These are phyloP conservation scores for Alfaro cultratus DNA, from an alignment of 2,797 vertebrate species.

Conservation along the genomic window DNA sequence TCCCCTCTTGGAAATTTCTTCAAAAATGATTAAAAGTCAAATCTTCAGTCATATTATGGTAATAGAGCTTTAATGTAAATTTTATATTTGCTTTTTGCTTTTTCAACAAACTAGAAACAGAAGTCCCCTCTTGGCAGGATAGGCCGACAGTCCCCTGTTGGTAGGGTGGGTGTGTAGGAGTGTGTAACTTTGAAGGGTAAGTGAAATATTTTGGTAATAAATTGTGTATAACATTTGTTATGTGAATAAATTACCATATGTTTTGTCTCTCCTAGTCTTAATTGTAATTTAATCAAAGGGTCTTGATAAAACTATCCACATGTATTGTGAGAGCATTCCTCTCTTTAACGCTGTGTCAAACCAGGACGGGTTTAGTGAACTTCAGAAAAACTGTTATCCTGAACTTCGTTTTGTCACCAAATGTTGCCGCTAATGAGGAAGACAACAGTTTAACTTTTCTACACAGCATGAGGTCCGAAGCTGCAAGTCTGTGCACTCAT, in stretches of 20 bases:
- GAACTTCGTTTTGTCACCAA: constrained; percentile 27
- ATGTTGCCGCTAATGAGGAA: constrained; percentile 20
- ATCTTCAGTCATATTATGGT: too few species aligned
- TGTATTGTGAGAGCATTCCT: neutral
- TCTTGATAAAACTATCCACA: constrained; percentile 13
- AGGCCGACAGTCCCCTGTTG: too few species aligned
- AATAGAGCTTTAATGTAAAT: too few species aligned
- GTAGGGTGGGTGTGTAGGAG: too few species aligned
- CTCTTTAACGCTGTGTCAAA: constrained; percentile 19
- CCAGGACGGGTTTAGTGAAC: constrained; percentile 29
- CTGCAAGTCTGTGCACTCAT: constrained; percentile 39
- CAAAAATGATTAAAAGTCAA: too few species aligned
- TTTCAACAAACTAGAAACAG: too few species aligned
- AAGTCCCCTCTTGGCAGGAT: too few species aligned
- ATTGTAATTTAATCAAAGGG: constrained; percentile 20
- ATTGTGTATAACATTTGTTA: neutral
- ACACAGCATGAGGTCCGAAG: constrained; percentile 1
- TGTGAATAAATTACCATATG: neutral
- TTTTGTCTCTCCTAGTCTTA: constrained; percentile 7
- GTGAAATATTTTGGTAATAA: neutral
- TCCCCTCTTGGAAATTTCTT: too few species aligned
- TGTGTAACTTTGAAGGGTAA: neutral
- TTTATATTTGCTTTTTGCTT: too few species aligned
- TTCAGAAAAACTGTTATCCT: constrained; percentile 40
- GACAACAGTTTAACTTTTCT: constrained; percentile 28